Evolutionary conservation across 2,888 invertebrate genomes (phyloP).

Genomic region (Ephialtes manifestator): DNA sequence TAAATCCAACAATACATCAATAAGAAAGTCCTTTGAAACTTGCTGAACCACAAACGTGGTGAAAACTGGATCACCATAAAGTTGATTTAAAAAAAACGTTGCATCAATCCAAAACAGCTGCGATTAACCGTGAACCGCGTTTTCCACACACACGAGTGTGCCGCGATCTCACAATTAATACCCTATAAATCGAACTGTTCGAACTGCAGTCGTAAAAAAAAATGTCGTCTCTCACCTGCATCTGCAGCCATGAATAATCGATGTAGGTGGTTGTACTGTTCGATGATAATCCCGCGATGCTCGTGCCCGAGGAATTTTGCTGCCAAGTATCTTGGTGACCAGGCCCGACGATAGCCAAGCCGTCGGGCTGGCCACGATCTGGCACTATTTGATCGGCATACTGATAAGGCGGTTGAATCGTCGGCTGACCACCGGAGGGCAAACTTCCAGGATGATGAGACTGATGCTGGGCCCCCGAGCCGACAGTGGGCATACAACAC

Average conservation of each 20-base stretch:
- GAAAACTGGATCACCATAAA: no score
- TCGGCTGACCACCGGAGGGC: constrained; percentile 78
- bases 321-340: constrained; percentile 81
- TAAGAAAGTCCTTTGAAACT: no score
- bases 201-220: not conserved
- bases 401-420: constrained; percentile 81
- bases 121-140: not conserved
- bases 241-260: constrained; percentile 85
- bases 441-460: constrained; percentile 76
- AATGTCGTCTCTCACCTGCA: constrained; percentile 79
- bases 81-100: no score
- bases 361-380: constrained; percentile 83
- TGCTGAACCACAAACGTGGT: no score
- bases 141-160: not conserved
- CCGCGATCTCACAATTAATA: not conserved
- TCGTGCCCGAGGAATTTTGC: constrained; percentile 77
- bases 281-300: constrained; percentile 73
- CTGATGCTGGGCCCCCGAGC: constrained; percentile 84
- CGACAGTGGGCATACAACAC: constrained; percentile 84
- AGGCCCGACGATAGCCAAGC: constrained; percentile 79
- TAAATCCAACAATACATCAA: no score
- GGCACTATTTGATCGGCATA: constrained; percentile 85
- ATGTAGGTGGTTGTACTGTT: constrained; percentile 83
- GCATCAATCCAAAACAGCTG: not conserved
- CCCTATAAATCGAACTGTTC: not conserved